These are phyloP conservation scores for Torymus aiolomorphi DNA, from an alignment of 2,888 invertebrate genomes.

Conservation along the genomic window DNA sequence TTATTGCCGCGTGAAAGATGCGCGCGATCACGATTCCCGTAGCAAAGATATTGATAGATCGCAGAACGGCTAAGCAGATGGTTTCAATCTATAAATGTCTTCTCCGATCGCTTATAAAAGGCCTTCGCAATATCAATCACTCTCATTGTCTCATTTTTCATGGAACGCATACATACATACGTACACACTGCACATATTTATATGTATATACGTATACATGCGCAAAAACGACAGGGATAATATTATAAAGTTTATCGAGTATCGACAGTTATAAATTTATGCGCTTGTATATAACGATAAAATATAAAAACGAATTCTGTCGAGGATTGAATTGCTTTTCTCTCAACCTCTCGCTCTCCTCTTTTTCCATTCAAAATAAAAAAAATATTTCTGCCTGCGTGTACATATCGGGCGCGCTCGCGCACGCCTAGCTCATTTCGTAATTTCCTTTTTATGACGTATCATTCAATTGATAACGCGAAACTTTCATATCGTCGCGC, in stretches of 20 bases:
- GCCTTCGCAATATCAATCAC: neutral
- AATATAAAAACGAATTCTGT: neutral
- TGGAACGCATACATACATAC: too few relatives aligned
- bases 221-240: neutral
- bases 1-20: neutral
- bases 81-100: slow-evolving; percentile 28
- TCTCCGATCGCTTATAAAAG: neutral
- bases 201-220: neutral
- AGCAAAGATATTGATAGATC: slow-evolving; percentile 13
- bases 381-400: neutral
- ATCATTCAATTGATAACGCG: slow-evolving; percentile 40
- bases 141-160: neutral
- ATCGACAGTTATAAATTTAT: slow-evolving; percentile 4
- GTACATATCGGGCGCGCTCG: neutral
- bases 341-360: too few relatives aligned
- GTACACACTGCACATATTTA: too few relatives aligned
- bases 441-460: slow-evolving; percentile 34
- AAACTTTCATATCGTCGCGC: slow-evolving; percentile 35
- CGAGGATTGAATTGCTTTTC: too few relatives aligned
- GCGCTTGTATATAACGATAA: neutral
- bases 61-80: slow-evolving; percentile 12
- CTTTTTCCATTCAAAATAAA: neutral
- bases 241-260: slow-evolving; percentile 13
- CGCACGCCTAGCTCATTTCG: slow-evolving; percentile 12
- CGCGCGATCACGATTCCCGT: slow-evolving; percentile 12